phyloP scores from a whole-genome alignment of 2,888 invertebrate genomes.

The Polydrusus tereticollis region DNA sequence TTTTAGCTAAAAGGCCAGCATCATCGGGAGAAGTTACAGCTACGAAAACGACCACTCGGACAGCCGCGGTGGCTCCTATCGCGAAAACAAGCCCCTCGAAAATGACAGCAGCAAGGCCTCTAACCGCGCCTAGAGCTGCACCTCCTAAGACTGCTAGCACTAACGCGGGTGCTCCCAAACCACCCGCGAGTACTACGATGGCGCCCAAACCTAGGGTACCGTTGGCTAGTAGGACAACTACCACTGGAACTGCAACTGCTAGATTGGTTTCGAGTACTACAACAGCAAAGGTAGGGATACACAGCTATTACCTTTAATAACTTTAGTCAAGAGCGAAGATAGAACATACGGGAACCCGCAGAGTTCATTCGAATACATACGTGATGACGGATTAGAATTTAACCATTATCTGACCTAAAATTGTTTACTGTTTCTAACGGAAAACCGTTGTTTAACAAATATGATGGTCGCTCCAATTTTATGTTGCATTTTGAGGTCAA shows the following conservation, averaged over 20 bases:
- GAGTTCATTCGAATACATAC: no score
- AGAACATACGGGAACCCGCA: no score
- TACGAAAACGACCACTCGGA: conserved; percentile 47
- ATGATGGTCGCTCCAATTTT: no score
- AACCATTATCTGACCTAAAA: no score
- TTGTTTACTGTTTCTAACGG: no score
- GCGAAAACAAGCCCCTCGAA: conserved; percentile 44
- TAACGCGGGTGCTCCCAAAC: conserved; percentile 46
- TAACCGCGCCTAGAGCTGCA: conserved; percentile 51
- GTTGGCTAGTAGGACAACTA: conserved; percentile 42
- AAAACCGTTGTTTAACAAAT: no score
- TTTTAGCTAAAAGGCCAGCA: conserved; percentile 39
- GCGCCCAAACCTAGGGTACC: conserved; percentile 54
- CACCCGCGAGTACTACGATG: conserved; percentile 55
- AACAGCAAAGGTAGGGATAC: conserved; percentile 41
- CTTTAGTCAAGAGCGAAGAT: no score
- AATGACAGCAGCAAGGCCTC: conserved; percentile 48
- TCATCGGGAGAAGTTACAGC: conserved; percentile 45
- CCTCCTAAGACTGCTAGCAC: conserved; percentile 40
- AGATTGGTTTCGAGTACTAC: conserved; percentile 42
- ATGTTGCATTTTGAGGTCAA: no score
- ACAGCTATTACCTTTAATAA: no score
- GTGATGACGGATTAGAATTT: no score
- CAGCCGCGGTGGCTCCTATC: conserved; percentile 30
- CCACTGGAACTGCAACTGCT: conserved; percentile 37